Conservation (phyloP, 2,888 invertebrate genomes). For the Leptodirus hochenwartii region DNA sequence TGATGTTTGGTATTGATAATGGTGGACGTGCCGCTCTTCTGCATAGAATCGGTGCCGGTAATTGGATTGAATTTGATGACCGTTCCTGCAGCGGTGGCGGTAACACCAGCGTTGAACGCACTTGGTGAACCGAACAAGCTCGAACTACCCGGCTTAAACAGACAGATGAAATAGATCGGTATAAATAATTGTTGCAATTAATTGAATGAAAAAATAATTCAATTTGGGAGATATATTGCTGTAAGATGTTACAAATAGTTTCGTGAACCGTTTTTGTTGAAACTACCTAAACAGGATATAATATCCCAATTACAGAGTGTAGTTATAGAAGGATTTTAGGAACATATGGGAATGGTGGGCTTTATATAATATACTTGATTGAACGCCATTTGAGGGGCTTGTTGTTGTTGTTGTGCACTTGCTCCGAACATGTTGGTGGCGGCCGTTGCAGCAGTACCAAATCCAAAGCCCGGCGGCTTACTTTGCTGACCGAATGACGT, state of each 20-base stretch:
- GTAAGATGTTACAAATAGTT: conserved; percentile 11
- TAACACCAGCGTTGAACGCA: conserved; percentile 21
- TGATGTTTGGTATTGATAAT: conserved; percentile 86
- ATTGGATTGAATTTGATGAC: conserved; percentile 74
- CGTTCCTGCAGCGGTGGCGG: conserved; percentile 40
- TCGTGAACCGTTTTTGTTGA: conserved; percentile 1
- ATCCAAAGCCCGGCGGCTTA: conserved; percentile 6
- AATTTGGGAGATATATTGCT: conserved; percentile 23
- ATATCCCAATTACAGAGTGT: too few relatives aligned
- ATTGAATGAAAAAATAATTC: conserved; percentile 20
- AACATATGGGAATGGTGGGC: too few relatives aligned
- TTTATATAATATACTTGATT: conserved; percentile 19
- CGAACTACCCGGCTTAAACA: conserved; percentile 15
- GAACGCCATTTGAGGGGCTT: conserved; percentile 29
- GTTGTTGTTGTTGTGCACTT: conserved; percentile 24
- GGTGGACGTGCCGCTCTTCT: conserved; percentile 70
- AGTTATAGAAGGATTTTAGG: too few relatives aligned
- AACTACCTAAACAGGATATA: too few relatives aligned
- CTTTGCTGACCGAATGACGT: conserved; percentile 17
- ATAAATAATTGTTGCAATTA: too few relatives aligned
- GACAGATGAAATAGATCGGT: too few relatives aligned
- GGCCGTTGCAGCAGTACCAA: conserved; percentile 5
- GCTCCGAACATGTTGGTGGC: conserved; percentile 18
- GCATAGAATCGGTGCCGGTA: conserved; percentile 76
- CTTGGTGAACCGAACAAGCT: conserved; percentile 32